These are phyloP conservation scores for Mizuhopecten yessoensis DNA, from an alignment of 1,140 invertebrate genomes.

Conservation along the genomic window DNA sequence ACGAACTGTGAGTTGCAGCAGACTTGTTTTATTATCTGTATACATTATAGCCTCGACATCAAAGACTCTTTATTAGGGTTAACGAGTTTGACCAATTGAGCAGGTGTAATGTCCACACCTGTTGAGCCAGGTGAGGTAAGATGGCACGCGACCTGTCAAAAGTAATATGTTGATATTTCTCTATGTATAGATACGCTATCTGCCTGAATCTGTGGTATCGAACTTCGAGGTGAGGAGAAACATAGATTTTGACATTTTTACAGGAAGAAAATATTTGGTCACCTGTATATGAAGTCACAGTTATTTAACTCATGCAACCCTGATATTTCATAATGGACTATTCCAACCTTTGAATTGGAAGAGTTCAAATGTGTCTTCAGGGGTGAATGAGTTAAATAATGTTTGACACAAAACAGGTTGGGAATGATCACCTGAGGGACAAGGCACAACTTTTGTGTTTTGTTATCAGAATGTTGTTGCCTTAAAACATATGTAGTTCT, in stretches of 20 bases:
- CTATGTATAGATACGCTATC: background rate
- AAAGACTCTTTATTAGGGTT: background rate
- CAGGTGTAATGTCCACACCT: slow-evolving; percentile 14
- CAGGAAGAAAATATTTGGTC: too few relatives aligned
- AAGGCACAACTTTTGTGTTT: too few relatives aligned
- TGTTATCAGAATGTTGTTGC: too few relatives aligned
- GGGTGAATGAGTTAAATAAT: background rate
- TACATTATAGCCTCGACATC: background rate
- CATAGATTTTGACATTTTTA: too few relatives aligned
- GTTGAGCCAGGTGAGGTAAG: background rate
- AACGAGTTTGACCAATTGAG: background rate
- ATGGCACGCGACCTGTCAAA: background rate
- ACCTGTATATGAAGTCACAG: background rate
- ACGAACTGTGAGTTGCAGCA: background rate
- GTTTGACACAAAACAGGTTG: background rate
- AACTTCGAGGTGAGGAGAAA: too few relatives aligned
- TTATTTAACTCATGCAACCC: too few relatives aligned
- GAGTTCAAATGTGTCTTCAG: too few relatives aligned
- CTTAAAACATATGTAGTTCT: too few relatives aligned
- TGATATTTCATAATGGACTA: too few relatives aligned
- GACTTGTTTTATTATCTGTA: background rate
- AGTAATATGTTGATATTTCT: background rate
- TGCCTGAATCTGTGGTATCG: too few relatives aligned
- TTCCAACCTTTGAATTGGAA: too few relatives aligned
- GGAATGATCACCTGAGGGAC: too few relatives aligned